These are phyloP conservation scores for Pogoniulus pusillus DNA, from an alignment of 2,797 vertebrate species.

Conservation along the genomic window DNA sequence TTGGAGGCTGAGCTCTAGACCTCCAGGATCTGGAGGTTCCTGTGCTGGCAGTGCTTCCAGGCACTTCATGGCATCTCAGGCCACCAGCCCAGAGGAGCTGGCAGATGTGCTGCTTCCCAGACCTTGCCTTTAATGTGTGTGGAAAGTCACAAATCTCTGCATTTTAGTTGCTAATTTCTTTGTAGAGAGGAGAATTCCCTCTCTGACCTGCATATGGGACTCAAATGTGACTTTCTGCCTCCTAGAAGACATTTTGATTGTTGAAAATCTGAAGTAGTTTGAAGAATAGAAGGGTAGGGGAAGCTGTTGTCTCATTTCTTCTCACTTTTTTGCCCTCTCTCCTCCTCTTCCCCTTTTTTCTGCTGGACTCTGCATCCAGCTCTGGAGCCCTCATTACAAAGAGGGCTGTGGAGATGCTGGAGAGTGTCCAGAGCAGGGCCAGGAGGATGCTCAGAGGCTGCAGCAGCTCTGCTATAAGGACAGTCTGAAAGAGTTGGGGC, in stretches of 20 bases:
- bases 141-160: not conserved
- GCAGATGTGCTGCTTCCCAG: constrained; percentile 37
- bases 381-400: too few species aligned
- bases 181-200: constrained; percentile 5
- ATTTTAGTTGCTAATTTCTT: constrained; percentile 60
- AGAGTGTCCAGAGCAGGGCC: too few species aligned
- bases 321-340: not conserved
- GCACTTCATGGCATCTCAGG: not conserved
- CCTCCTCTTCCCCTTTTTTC: not conserved
- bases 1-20: not conserved
- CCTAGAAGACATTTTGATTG: not conserved
- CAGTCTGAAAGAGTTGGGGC: too few species aligned
- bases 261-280: not conserved
- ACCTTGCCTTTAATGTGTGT: not conserved
- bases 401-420: too few species aligned
- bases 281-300: not conserved
- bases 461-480: too few species aligned
- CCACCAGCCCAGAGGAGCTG: not conserved
- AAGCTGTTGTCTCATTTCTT: not conserved
- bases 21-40: not conserved
- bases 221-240: constrained; percentile 38
- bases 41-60: not conserved
- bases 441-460: too few species aligned
- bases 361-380: not conserved
- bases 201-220: constrained; percentile 34